Percentiles rank a stretch among this genome's conserved stretches.
Evolutionary conservation across 2,888 invertebrate genomes (phyloP).

Genomic region (Leucoma salicis): DNA sequence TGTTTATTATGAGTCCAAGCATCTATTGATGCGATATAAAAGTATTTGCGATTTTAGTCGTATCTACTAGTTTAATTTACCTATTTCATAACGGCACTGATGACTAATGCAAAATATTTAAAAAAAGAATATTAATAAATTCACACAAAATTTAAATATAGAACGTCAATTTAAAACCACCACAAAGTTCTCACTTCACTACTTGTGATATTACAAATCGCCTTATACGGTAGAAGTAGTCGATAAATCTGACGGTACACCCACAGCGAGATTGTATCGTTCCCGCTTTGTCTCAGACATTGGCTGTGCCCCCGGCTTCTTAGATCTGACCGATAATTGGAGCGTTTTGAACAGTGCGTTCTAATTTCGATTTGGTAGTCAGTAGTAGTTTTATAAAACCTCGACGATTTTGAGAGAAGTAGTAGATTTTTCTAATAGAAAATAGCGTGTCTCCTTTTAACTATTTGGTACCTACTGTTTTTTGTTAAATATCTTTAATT

Average conservation of each 20-base stretch:
- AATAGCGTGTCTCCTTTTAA: too few species aligned
- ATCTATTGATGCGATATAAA: too few species aligned
- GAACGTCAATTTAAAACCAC: conserved; percentile 29
- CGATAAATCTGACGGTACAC: conserved; percentile 70
- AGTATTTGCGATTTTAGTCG: too few species aligned
- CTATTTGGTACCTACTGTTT: too few species aligned
- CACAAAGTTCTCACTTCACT: conserved; percentile 35
- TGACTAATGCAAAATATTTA: too few species aligned
- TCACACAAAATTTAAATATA: not conserved
- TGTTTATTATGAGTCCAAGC: too few species aligned
- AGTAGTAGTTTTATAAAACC: not conserved
- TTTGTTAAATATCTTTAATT: too few species aligned
- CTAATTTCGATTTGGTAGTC: conserved; percentile 8
- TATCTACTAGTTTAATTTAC: too few species aligned
- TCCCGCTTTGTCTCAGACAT: conserved; percentile 52
- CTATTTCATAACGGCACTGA: too few species aligned
- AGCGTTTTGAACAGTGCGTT: conserved; percentile 45
- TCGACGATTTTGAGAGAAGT: not conserved
- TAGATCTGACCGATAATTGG: conserved; percentile 65
- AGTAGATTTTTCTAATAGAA: too few species aligned
- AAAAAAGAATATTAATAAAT: too few species aligned
- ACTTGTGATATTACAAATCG: conserved; percentile 64
- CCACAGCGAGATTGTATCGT: conserved; percentile 65
- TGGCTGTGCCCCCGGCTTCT: conserved; percentile 55
- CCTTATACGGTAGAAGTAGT: conserved; percentile 64